Conservation (phyloP, 35 echinoderm and acorn worm species). For the Antedon bifida region DNA sequence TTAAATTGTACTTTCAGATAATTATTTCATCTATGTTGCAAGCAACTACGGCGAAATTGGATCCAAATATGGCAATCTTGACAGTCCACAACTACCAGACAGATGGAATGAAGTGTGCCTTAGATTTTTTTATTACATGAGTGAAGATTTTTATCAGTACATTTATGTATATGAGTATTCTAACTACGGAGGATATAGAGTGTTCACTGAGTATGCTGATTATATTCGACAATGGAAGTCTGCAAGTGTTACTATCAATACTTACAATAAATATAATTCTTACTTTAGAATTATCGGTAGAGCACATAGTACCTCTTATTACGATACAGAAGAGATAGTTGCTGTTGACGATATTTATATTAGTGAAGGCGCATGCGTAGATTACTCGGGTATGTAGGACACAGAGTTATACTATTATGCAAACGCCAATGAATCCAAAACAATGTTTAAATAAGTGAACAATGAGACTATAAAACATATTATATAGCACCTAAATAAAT, state of each 20-base stretch:
- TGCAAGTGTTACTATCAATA: not conserved
- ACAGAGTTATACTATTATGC: no score
- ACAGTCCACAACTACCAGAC: not conserved
- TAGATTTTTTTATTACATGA: not conserved
- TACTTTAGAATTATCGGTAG: not conserved
- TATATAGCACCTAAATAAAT: no score
- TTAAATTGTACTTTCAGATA: not conserved
- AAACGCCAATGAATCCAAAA: no score
- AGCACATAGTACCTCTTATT: not conserved
- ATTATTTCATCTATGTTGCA: not conserved
- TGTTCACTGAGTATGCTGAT: not conserved
- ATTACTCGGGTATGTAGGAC: not conserved
- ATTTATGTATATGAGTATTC: not conserved
- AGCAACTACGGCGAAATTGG: not conserved
- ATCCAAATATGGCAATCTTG: not conserved
- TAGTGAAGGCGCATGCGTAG: not conserved
- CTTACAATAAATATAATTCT: not conserved
- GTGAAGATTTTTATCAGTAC: not conserved
- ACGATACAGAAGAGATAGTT: not conserved
- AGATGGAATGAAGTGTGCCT: not conserved
- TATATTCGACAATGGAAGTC: not conserved
- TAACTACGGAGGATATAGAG: not conserved
- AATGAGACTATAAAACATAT: no score
- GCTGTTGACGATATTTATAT: not conserved
- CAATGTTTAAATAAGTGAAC: no score